Evolutionary conservation across 2,888 invertebrate genomes (phyloP), one percentile per base, ranked within the genome.

Genomic region (Hirtodrosophila alboralis): DNA sequence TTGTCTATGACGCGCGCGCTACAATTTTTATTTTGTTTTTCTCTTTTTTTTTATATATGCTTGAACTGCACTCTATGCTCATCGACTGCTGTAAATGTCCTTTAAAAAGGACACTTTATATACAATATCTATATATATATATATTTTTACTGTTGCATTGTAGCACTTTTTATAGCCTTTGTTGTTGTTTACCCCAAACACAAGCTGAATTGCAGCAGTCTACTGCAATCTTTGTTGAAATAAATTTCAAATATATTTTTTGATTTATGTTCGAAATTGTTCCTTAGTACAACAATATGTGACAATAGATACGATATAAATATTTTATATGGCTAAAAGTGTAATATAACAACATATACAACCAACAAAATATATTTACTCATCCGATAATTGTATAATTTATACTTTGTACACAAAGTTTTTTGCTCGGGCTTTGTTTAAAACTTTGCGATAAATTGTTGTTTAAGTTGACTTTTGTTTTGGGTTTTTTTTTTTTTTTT

Each of bases 201-300:
- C n/a, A n/a, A n/a, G n/a, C n/a, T n/a, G n/a, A n/a, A n/a, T n/a
- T n/a, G n/a, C n/a, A n/a, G n/a, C n/a, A n/a, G n/a, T n/a, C n/a
- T n/a, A n/a, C 49, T 36, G 56, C 67, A 78, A 83, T 83, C 84
- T 81, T 76, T 70, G 81, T 64, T 64, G 76, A 84, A 72, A 81
- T 81, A 81, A 81, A 84, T 83, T 78, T 68, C 51, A 52, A 80
- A 79, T 70, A 74, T n/a, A n/a, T n/a, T 75, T 76, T 61, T 38
- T 81, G 81, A 81, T 81, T 81, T 81, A 81, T 76, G 80, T 37
- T 38, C 67, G 52, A 63, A 59, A 34, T 67, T 53, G 59, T 47
- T 66, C 7, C 13, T 9, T 36, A 28, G 31, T 37, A 58, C 47
- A 34, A 44, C 59, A 65, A 56, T 64, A 44, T 57, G 44, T 49